These are phyloP conservation scores for Malurus elegans DNA, from an alignment of 2,113 vertebrate genomes.

Conservation along the genomic window DNA sequence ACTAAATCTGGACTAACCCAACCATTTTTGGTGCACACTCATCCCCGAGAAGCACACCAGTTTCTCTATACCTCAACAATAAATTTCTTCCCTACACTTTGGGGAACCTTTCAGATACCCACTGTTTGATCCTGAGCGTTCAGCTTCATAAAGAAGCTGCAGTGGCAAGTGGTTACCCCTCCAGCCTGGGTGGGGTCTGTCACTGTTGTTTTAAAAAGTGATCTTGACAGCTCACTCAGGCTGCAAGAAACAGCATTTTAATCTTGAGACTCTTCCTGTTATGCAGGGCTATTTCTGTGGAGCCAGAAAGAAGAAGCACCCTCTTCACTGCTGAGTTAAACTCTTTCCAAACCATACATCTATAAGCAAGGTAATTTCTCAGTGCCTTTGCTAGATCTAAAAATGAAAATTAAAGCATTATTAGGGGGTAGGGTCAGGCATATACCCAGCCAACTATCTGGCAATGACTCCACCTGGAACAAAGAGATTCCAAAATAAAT, in stretches of 20 bases:
- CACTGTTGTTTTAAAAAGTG: background rate
- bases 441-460: background rate
- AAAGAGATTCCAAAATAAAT: conserved; percentile 30
- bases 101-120: background rate
- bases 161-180: background rate
- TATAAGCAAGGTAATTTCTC: background rate
- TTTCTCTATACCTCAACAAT: background rate
- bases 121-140: background rate
- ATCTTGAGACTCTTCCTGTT: background rate
- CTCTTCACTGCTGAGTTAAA: background rate
- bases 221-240: background rate
- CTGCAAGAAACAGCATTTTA: background rate
- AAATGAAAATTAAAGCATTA: conserved; percentile 44
- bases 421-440: background rate
- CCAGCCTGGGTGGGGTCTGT: background rate
- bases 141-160: background rate
- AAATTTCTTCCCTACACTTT: background rate
- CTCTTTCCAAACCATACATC: background rate
- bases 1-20: background rate
- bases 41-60: background rate
- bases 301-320: background rate
- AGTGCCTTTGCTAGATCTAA: background rate
- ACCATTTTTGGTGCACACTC: background rate
- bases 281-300: background rate
- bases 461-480: background rate